phyloP scores from a whole-genome alignment of 2,888 invertebrate species.

The Crematogaster levior region DNA sequence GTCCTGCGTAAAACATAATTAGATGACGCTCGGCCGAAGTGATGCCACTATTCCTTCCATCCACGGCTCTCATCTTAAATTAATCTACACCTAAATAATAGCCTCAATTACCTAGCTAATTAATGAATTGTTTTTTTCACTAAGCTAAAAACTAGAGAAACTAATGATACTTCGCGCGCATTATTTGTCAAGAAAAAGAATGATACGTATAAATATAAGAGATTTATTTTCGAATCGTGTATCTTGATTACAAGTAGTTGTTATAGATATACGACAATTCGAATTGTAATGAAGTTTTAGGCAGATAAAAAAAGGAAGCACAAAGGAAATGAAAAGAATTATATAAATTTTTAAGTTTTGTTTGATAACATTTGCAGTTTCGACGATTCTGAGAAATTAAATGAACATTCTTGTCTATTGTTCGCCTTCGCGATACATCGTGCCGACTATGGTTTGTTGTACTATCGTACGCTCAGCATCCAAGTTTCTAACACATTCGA shows the following conservation, averaged over 20 bases:
- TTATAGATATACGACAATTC: neutral
- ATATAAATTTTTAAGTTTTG: neutral
- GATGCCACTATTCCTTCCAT: constrained; percentile 46
- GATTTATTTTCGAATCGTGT: neutral
- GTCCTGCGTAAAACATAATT: constrained; percentile 77
- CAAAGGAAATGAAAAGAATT: neutral
- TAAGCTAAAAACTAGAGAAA: neutral
- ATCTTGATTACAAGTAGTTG: neutral
- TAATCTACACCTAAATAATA: neutral
- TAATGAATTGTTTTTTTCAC: constrained; percentile 10
- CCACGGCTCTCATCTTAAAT: constrained; percentile 49
- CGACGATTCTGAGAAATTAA: constrained; percentile 1
- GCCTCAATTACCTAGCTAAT: constrained; percentile 24
- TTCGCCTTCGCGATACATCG: constrained; percentile 42
- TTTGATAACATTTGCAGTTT: neutral
- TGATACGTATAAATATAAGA: neutral
- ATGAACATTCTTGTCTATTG: constrained; percentile 38
- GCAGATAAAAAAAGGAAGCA: neutral
- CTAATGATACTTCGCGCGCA: neutral
- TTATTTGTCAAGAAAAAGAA: neutral
- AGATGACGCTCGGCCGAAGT: constrained; percentile 69
- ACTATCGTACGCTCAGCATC: constrained; percentile 40
- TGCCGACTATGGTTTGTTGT: constrained; percentile 23
- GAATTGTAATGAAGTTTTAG: neutral
- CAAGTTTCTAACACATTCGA: constrained; percentile 48